Percentiles rank a stretch among this genome's conserved stretches.
phyloP scores from a whole-genome alignment of 1,140 invertebrate species.

The Drosophila asahinai region DNA sequence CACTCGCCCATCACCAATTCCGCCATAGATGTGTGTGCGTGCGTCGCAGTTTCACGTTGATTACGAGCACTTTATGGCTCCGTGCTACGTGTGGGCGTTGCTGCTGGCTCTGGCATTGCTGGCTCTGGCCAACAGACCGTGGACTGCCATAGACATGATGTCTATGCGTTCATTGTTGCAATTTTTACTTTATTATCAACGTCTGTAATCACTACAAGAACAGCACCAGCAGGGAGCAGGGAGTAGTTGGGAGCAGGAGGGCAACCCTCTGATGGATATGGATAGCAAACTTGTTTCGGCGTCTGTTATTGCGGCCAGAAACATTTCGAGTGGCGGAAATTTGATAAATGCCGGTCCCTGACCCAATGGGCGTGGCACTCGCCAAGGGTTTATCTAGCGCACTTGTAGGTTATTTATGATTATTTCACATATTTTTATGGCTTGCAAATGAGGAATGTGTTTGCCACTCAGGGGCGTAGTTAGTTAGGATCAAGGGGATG shows the following conservation, averaged over 20 bases:
- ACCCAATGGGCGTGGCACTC: conserved; percentile 65
- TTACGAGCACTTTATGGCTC: conserved; percentile 78
- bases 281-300: conserved; percentile 39
- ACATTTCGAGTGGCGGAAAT: conserved; percentile 33
- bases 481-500: neutral
- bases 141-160: conserved; percentile 53
- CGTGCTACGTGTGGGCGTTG: conserved; percentile 76
- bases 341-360: conserved; percentile 61
- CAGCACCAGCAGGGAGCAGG: neutral
- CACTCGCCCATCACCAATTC: conserved; percentile 14
- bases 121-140: conserved; percentile 12
- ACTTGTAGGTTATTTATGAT: conserved; percentile 71
- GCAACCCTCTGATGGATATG: conserved; percentile 26
- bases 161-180: conserved; percentile 69
- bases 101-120: conserved; percentile 14
- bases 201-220: conserved; percentile 49
- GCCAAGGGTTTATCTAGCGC: conserved; percentile 59
- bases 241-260: conserved; percentile 7
- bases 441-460: conserved; percentile 48
- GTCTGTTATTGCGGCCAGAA: conserved; percentile 50
- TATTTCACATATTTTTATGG: conserved; percentile 52
- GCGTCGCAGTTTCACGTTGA: conserved; percentile 75
- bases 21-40: conserved; percentile 41
- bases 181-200: conserved; percentile 71
- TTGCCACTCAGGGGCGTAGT: conserved; percentile 12